Base-by-base conservation (phyloP, 2,888 invertebrate species). In the Lasiommata megera region DNA sequence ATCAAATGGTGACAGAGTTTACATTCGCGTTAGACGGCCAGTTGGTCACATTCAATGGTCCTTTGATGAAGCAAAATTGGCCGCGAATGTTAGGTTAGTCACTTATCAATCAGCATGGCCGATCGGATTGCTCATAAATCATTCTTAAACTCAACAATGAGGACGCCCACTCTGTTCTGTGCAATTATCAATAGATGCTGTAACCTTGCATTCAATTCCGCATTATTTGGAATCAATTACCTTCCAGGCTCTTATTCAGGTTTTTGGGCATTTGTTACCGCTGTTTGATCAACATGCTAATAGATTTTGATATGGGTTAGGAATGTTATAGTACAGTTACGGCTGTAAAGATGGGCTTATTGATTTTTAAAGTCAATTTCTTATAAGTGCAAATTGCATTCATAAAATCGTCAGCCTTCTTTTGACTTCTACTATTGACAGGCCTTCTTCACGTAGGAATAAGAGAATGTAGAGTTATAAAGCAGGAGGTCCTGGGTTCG, bases 41-140 rank as follows among this genome's bases (percentile, higher is more conserved):
- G 73, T 71, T 71, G 69, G 69, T 69, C 61, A 63, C 62, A 63
- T 53, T 63, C 71, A 83, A 81, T 80, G 71, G 76, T 75, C 73
- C 73, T 82, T 82, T 84, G 80, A 83, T 74, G 71, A 71, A 70
- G 71, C 70, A 73, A 80, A 86, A 85, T 85, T 76, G 74, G 64
- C 76, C 79, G 76, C 79, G 70, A 79, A 80, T 72, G 68, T 72
- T 69, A 74, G 73, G 73, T 74, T 77, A 72, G 76, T 78, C 77
- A 76, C 77, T 77, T 78, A 80, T 84, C 80, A 82, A 84, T 83
- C 77, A 79, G 72, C 61, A 73, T 78, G 76, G 76, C 76, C 60
- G 64, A 64, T 63, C 50, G 46, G 58, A 60, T 67, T 61, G 67
- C 63, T 67, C 66, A 68, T 81, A 76, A 81, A 80, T 84, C 77